Percentiles rank a stretch among this genome's conserved stretches.
Conservation (phyloP, 2,797 vertebrate species). For the Ctenopoma kingsleyae region DNA sequence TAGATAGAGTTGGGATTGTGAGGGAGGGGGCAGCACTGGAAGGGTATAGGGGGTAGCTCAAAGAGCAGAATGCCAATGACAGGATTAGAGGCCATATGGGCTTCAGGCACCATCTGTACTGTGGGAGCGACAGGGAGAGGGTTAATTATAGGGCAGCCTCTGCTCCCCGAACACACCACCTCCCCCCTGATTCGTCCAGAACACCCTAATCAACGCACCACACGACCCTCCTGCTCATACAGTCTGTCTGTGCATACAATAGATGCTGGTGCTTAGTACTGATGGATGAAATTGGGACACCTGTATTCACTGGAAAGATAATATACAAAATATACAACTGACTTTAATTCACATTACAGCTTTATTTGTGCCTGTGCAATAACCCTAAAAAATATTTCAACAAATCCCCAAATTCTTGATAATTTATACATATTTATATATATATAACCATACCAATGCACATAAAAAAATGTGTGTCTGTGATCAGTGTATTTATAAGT, state of each 20-base stretch:
- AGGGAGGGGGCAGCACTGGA: constrained; percentile 57
- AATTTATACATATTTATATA: neutral
- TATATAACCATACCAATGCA: constrained; percentile 1
- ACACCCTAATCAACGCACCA: constrained; percentile 83
- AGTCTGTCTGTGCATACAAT: constrained; percentile 73
- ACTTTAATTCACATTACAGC: constrained; percentile 7
- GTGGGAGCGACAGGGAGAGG: constrained; percentile 87
- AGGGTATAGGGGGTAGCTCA: constrained; percentile 69
- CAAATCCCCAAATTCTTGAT: neutral
- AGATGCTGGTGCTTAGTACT: constrained; percentile 57
- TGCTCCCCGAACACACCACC: constrained; percentile 78
- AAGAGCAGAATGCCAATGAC: constrained; percentile 88
- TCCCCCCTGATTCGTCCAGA: constrained; percentile 80
- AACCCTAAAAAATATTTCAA: neutral
- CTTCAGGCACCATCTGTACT: constrained; percentile 89
- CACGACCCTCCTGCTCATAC: constrained; percentile 76
- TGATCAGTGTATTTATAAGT: constrained; percentile 52
- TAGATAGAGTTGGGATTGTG: constrained; percentile 47
- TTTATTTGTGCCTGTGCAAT: constrained; percentile 5
- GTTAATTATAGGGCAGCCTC: constrained; percentile 90
- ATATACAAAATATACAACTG: constrained; percentile 4
- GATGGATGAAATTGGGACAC: constrained; percentile 70
- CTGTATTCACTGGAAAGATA: constrained; percentile 70
- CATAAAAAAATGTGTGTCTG: constrained; percentile 18
- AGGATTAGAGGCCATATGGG: constrained; percentile 91